Percentiles rank a stretch among this genome's conserved stretches.
Evolutionary conservation across 2,888 invertebrate species (phyloP).

Genomic region (Syritta pipiens): DNA sequence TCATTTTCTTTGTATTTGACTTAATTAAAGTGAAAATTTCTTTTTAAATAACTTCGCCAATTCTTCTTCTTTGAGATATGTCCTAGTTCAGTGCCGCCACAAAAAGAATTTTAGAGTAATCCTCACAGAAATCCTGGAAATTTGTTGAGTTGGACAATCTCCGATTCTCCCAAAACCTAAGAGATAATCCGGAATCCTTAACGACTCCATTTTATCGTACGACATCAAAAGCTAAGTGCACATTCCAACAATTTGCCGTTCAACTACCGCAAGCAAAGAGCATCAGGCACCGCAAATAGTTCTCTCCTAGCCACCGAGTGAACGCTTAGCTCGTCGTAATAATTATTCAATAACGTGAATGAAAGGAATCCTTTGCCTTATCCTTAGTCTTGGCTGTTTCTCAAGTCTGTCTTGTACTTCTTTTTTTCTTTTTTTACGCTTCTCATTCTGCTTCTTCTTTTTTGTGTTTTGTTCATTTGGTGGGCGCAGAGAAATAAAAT

Average conservation of each 20-base stretch:
- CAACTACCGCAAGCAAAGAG: slow-evolving; percentile 13
- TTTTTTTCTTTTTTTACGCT: background rate
- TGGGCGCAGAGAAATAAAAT: slow-evolving; percentile 8
- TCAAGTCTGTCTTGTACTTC: background rate
- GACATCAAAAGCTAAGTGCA: slow-evolving; percentile 58
- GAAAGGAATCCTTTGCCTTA: slow-evolving; percentile 45
- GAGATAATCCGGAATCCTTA: slow-evolving; percentile 46
- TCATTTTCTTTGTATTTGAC: no score
- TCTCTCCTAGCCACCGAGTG: background rate
- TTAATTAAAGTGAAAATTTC: background rate
- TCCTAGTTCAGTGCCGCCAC: slow-evolving; percentile 14
- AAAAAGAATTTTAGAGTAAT: slow-evolving; percentile 28
- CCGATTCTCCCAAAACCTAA: slow-evolving; percentile 8
- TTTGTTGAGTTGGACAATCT: slow-evolving; percentile 34
- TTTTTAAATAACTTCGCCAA: background rate
- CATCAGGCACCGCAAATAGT: slow-evolving; percentile 14
- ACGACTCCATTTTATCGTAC: slow-evolving; percentile 39
- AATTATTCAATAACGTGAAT: slow-evolving; percentile 61
- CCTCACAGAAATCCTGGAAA: slow-evolving; percentile 35
- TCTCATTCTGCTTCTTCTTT: background rate
- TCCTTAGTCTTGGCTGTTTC: slow-evolving; percentile 7
- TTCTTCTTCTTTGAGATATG: background rate
- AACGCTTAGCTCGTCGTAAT: slow-evolving; percentile 41
- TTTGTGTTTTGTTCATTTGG: background rate
- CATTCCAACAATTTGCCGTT: slow-evolving; percentile 23